Percentiles rank a stretch among this genome's conserved stretches.
phyloP scores from a whole-genome alignment of 53 echinoderm and acorn worm species.

The Holothuria leucospilota region DNA sequence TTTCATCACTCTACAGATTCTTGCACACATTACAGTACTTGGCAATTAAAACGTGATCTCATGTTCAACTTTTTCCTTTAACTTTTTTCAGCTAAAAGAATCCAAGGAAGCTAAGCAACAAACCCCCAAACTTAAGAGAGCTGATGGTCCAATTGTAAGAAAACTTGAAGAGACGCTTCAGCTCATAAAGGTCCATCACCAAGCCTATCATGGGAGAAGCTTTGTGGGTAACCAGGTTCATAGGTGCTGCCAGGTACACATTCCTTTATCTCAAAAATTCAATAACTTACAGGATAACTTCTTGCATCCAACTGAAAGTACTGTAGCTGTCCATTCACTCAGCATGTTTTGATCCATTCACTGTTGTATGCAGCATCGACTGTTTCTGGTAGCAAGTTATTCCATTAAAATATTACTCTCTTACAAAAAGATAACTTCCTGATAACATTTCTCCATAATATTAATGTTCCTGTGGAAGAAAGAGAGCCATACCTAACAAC shows the following conservation, averaged over 20 bases:
- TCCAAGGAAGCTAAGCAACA: neutral
- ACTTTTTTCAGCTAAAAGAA: neutral
- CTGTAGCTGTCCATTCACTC: too few relatives aligned
- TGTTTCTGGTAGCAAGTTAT: too few relatives aligned
- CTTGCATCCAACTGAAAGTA: too few relatives aligned
- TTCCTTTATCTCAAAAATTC: neutral
- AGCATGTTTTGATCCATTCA: too few relatives aligned
- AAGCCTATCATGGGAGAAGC: conserved; percentile 64
- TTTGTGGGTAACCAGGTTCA: conserved; percentile 72
- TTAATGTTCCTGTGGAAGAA: too few relatives aligned
- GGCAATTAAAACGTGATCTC: neutral
- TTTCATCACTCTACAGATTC: too few relatives aligned
- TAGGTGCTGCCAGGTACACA: conserved; percentile 42
- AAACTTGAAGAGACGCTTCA: conserved; percentile 6
- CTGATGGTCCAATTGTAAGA: neutral
- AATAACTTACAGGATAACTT: too few relatives aligned
- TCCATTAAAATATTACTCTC: too few relatives aligned
- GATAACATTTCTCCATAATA: too few relatives aligned
- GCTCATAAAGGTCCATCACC: conserved; percentile 37
- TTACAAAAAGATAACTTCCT: too few relatives aligned
- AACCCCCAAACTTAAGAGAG: neutral
- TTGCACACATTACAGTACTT: neutral
- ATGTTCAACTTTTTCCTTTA: neutral
- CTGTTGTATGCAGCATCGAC: too few relatives aligned
- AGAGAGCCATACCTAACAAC: too few relatives aligned